These are phyloP conservation scores for Spondyliosoma cantharus DNA, from an alignment of 2,797 vertebrate genomes.

Conservation along the genomic window DNA sequence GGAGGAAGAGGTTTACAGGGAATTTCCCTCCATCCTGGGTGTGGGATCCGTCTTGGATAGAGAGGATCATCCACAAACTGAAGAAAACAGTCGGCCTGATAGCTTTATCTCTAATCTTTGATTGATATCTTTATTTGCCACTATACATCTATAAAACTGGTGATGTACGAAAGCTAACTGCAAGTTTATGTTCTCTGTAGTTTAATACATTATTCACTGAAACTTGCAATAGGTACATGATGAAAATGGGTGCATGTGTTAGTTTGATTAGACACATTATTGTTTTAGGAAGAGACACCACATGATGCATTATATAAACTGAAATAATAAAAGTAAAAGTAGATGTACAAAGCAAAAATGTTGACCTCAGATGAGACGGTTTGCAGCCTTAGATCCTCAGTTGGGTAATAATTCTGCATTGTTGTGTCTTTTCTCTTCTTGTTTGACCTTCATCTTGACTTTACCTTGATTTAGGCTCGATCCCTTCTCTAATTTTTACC, in stretches of 20 bases:
- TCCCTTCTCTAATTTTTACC: too few species aligned
- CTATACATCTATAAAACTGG: background rate
- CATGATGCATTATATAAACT: background rate
- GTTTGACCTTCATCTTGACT: too few species aligned
- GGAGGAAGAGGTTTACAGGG: conserved; percentile 15
- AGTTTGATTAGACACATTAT: background rate
- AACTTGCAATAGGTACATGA: too few species aligned
- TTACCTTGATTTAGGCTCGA: too few species aligned
- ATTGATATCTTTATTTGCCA: background rate
- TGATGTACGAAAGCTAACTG: background rate
- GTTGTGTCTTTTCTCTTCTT: too few species aligned
- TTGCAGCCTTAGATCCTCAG: too few species aligned
- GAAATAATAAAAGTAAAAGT: background rate
- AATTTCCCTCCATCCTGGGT: conserved; percentile 24
- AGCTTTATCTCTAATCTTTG: background rate
- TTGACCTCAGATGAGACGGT: too few species aligned
- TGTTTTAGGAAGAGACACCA: background rate
- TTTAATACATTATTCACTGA: background rate
- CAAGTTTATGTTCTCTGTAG: background rate
- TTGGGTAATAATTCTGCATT: too few species aligned
- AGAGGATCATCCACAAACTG: background rate
- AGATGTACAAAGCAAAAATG: background rate
- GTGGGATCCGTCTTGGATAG: background rate
- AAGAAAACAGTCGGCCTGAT: background rate
- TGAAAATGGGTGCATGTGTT: background rate